A percentile compares a stretch with the other conserved stretches of the same genome.
These are phyloP conservation scores for Ditula angustiorana DNA, from an alignment of 2,888 invertebrate genomes.

Conservation along the genomic window DNA sequence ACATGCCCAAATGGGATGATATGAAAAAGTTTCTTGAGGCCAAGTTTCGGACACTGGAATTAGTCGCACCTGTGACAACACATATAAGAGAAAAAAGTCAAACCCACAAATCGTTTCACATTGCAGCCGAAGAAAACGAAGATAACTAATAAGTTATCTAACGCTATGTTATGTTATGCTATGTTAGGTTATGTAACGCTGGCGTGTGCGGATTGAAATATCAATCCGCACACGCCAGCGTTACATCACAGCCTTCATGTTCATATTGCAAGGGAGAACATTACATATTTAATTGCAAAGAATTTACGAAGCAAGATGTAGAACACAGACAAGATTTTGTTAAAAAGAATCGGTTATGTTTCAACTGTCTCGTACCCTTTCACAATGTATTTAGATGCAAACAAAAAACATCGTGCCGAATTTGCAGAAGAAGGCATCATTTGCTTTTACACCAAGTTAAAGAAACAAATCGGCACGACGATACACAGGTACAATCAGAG, in stretches of 20 bases:
- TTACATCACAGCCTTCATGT: neutral
- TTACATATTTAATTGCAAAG: neutral
- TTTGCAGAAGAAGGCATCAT: constrained; percentile 42
- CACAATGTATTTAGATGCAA: too few relatives aligned
- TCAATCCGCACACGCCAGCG: neutral
- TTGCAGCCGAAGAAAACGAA: neutral
- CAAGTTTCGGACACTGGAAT: neutral
- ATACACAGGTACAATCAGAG: constrained; percentile 1
- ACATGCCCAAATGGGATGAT: constrained; percentile 1
- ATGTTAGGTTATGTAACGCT: too few relatives aligned
- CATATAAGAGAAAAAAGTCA: neutral
- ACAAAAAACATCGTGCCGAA: too few relatives aligned
- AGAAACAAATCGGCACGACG: constrained; percentile 5
- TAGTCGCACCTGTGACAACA: neutral
- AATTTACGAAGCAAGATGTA: neutral
- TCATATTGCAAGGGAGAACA: neutral
- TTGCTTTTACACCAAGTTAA: constrained; percentile 37
- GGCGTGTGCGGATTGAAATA: too few relatives aligned
- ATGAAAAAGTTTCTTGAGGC: neutral
- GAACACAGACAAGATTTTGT: constrained; percentile 3
- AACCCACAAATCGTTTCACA: neutral
- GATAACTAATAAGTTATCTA: too few relatives aligned
- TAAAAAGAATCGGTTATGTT: neutral
- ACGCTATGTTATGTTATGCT: too few relatives aligned
- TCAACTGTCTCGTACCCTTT: too few relatives aligned